Percentiles rank a stretch among this genome's conserved stretches.
Evolutionary conservation across 2,888 invertebrate species (phyloP).

Genomic region (Eupsilia transversa): DNA sequence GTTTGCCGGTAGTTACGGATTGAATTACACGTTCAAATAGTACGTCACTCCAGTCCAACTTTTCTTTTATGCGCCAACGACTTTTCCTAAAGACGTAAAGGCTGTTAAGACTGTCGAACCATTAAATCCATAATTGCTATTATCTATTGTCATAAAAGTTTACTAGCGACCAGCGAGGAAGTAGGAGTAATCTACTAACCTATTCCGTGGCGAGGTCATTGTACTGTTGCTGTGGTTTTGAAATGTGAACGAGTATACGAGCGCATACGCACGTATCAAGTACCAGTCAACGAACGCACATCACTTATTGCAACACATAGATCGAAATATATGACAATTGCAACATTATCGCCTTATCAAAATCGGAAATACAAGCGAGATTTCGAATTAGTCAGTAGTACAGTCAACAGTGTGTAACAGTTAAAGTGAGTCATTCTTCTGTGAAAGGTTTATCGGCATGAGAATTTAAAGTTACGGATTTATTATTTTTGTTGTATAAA

Average conservation of each 20-base stretch:
- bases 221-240: constrained; percentile 75
- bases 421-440: constrained; percentile 32
- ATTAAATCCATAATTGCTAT: constrained; percentile 37
- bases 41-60: constrained; percentile 18
- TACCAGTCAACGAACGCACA: constrained; percentile 54
- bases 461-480: constrained; percentile 45
- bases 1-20: constrained; percentile 8
- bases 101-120: constrained; percentile 12
- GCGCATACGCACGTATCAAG: constrained; percentile 72
- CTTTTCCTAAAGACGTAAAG: constrained; percentile 24
- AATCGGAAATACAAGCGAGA: constrained; percentile 19
- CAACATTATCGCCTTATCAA: constrained; percentile 31
- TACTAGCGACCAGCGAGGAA: constrained; percentile 67
- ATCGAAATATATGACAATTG: constrained; percentile 35
- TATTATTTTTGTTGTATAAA: constrained; percentile 49
- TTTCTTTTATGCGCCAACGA: constrained; percentile 16
- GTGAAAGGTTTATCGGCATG: constrained; percentile 48
- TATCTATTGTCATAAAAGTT: constrained; percentile 59
- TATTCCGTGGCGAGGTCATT: constrained; percentile 77
- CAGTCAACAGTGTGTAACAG: constrained; percentile 13
- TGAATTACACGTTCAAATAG: constrained; percentile 4
- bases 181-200: constrained; percentile 71
- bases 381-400: constrained; percentile 14
- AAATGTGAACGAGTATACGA: constrained; percentile 70
- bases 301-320: constrained; percentile 41